phyloP scores from a whole-genome alignment of 2,888 invertebrate species.

The Calliphora vomitoria region DNA sequence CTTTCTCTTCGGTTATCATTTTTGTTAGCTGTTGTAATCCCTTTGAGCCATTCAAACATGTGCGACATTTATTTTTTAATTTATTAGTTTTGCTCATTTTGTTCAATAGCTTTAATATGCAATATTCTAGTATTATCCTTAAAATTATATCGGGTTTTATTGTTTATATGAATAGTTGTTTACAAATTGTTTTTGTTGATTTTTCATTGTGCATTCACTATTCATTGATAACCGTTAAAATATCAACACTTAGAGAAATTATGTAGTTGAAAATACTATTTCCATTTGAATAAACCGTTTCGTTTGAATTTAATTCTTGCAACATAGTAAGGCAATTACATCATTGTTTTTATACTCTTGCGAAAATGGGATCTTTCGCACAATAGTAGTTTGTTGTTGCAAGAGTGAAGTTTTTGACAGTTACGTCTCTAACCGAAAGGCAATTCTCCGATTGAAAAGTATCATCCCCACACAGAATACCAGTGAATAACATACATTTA shows the following conservation, averaged over 20 bases:
- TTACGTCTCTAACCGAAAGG: too few relatives aligned
- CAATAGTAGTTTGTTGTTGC: too few relatives aligned
- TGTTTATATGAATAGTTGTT: slow-evolving; percentile 62
- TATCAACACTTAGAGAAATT: slow-evolving; percentile 17
- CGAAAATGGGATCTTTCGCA: too few relatives aligned
- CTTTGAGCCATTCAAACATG: slow-evolving; percentile 64
- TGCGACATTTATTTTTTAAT: slow-evolving; percentile 65
- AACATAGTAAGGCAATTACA: too few relatives aligned
- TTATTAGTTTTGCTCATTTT: slow-evolving; percentile 49
- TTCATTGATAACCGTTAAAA: slow-evolving; percentile 33
- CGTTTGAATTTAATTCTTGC: too few relatives aligned
- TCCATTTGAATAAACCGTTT: too few relatives aligned
- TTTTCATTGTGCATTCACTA: slow-evolving; percentile 44
- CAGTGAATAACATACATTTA: too few relatives aligned
- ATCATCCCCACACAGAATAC: too few relatives aligned
- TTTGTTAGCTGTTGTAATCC: slow-evolving; percentile 60
- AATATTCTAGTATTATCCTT: slow-evolving; percentile 27
- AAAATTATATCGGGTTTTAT: slow-evolving; percentile 33
- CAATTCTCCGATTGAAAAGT: too few relatives aligned
- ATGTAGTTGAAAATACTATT: too few relatives aligned
- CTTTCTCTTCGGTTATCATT: slow-evolving; percentile 49
- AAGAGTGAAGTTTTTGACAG: too few relatives aligned
- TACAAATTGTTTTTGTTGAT: slow-evolving; percentile 50
- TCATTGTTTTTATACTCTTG: too few relatives aligned
- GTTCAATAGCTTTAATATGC: not conserved